Percentiles rank a stretch among this genome's conserved stretches.
phyloP scores from a whole-genome alignment of 2,888 invertebrate genomes.

The Plebejus anna region DNA sequence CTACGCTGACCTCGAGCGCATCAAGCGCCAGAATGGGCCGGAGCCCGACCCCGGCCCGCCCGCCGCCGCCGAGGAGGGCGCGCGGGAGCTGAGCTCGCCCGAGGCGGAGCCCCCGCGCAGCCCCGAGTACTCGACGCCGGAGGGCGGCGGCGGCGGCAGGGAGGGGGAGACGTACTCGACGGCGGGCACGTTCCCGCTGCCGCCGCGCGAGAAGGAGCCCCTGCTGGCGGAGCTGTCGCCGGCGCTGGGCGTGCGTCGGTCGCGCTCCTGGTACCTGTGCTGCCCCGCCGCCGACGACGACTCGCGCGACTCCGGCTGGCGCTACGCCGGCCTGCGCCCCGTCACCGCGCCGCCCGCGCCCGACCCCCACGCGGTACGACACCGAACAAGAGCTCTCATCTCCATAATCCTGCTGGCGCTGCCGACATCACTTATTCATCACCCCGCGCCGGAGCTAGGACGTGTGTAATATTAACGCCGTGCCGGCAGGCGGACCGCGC shows the following conservation, averaged over 20 bases:
- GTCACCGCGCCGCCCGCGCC: slow-evolving; percentile 64
- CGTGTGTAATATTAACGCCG: background rate
- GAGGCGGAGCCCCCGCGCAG: slow-evolving; percentile 58
- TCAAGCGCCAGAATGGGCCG: slow-evolving; percentile 61
- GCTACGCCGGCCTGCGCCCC: slow-evolving; percentile 66
- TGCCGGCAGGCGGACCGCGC: background rate
- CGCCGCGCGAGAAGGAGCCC: slow-evolving; percentile 69
- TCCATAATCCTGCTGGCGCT: background rate
- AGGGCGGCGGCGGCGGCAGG: slow-evolving; percentile 44
- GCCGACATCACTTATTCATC: background rate
- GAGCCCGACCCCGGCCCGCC: slow-evolving; percentile 41
- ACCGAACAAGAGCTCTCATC: background rate
- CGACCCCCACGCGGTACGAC: slow-evolving; percentile 51
- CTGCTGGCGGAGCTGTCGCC: slow-evolving; percentile 63
- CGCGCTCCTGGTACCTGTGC: slow-evolving; percentile 82
- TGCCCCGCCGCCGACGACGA: slow-evolving; percentile 71
- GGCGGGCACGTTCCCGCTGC: slow-evolving; percentile 74
- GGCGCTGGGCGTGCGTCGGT: slow-evolving; percentile 68
- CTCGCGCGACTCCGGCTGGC: slow-evolving; percentile 66
- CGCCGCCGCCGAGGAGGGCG: slow-evolving; percentile 39
- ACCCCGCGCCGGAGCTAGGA: background rate
- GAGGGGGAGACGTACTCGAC: slow-evolving; percentile 69
- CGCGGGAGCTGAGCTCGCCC: slow-evolving; percentile 52
- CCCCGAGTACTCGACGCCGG: slow-evolving; percentile 60
- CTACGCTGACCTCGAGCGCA: slow-evolving; percentile 79